Evolutionary conservation across 2,888 invertebrate species (phyloP).

Genomic region (Corbicula japonica): DNA sequence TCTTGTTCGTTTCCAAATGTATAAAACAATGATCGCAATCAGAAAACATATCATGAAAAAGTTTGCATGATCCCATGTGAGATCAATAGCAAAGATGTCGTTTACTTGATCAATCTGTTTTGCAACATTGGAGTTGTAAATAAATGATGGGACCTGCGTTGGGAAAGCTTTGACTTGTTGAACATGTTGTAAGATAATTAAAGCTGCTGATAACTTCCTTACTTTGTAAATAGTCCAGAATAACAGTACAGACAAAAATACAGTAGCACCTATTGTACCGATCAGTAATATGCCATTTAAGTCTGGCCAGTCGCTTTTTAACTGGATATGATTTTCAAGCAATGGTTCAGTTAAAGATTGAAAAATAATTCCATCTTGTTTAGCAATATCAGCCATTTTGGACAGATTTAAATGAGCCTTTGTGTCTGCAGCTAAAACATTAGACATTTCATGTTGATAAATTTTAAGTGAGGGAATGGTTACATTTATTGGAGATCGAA

Average conservation of each 20-base stretch:
- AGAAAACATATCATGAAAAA: too few species aligned
- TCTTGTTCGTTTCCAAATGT: too few species aligned
- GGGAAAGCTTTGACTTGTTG: background rate
- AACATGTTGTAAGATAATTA: slow-evolving; percentile 5
- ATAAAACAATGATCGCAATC: too few species aligned
- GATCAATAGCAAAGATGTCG: too few species aligned
- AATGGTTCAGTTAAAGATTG: slow-evolving; percentile 38
- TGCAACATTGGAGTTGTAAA: background rate
- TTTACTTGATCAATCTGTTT: too few species aligned
- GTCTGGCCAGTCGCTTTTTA: slow-evolving; percentile 16
- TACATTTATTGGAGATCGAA: slow-evolving; percentile 30
- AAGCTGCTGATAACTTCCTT: slow-evolving; percentile 2
- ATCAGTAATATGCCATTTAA: slow-evolving; percentile 13
- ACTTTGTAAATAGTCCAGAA: slow-evolving; percentile 30
- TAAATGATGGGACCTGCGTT: background rate
- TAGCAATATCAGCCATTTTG: slow-evolving; percentile 38
- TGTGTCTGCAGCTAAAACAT: slow-evolving; percentile 20
- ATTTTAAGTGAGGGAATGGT: slow-evolving; percentile 33
- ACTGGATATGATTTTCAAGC: slow-evolving; percentile 11
- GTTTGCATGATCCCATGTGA: too few species aligned
- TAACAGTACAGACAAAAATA: background rate
- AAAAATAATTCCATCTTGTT: slow-evolving; percentile 27
- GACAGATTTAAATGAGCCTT: slow-evolving; percentile 29
- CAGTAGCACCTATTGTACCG: background rate
- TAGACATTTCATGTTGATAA: slow-evolving; percentile 25